These are phyloP conservation scores for Remorina albescens DNA, from an alignment of 2,797 vertebrate species.

Conservation along the genomic window DNA sequence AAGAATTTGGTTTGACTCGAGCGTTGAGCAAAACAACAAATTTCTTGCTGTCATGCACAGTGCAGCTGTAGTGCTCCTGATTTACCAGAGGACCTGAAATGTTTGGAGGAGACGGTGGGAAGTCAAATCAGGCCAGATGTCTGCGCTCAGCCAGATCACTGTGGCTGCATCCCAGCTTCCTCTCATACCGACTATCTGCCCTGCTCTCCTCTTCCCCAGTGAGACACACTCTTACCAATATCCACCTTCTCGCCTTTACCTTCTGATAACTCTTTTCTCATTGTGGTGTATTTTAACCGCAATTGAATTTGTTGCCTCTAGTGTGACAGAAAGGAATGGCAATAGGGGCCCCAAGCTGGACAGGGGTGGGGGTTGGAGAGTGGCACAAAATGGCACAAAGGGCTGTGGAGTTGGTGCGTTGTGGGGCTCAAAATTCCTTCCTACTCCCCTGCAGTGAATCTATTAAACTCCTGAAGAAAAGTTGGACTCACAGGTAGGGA, in stretches of 20 bases:
- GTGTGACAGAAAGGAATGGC: not conserved
- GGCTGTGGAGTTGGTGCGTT: not conserved
- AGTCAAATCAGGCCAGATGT: slow-evolving; percentile 69
- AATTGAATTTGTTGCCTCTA: not conserved
- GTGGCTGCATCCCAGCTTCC: slow-evolving; percentile 46
- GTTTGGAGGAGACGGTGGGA: slow-evolving; percentile 61
- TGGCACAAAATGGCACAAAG: slow-evolving; percentile 1
- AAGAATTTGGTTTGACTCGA: slow-evolving; percentile 56
- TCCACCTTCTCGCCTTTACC: slow-evolving; percentile 14
- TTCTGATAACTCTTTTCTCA: not conserved
- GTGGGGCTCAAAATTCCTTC: slow-evolving; percentile 46
- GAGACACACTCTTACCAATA: slow-evolving; percentile 53
- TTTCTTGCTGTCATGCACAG: slow-evolving; percentile 69
- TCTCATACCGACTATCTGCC: slow-evolving; percentile 24
- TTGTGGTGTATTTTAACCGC: not conserved
- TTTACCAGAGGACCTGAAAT: slow-evolving; percentile 56
- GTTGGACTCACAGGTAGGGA: slow-evolving; percentile 7
- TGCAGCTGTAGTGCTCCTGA: slow-evolving; percentile 68
- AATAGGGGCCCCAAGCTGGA: not conserved
- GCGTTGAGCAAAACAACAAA: slow-evolving; percentile 66
- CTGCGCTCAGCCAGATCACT: slow-evolving; percentile 28
- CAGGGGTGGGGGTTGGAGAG: too few species aligned
- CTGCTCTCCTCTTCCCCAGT: slow-evolving; percentile 21
- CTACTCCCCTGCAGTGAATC: slow-evolving; percentile 45
- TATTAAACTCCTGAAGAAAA: slow-evolving; percentile 41